Evolutionary conservation across 2,113 vertebrate genomes (phyloP), one percentile per base, ranked within the genome.

Genomic region (Neogobius melanostomus): DNA sequence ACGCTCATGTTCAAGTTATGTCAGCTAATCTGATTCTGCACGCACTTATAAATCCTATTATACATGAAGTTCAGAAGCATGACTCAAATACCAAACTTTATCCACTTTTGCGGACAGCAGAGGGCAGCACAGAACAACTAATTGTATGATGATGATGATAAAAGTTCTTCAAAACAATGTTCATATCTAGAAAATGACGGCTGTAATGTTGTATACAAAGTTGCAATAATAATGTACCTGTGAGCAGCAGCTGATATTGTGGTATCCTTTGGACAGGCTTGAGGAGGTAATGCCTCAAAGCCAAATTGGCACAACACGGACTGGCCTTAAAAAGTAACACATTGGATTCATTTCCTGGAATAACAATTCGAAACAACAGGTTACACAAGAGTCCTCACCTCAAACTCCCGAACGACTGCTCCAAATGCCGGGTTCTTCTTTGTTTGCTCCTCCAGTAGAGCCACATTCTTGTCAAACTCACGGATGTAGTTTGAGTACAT

Each of bases 401-500:
- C 96, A 5, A 99, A 99, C 66, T 97, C 95, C 82, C 90, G 93
- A 59, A 98, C 95, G 2, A 95, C 94, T 1, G 91, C 82, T 52
- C 92, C 93, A 67, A 99, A 99, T 0, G 89, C 91, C 10, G 92
- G 77, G 69, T 96, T 99, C 91, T 94, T 98, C 86, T 93, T 96
- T 76, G 91, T 96, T n/a, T 98, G 96, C 74, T 98, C 98, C 82
- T 97, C 97, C 82, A 99, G 92, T 69, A 98, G 90, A 66, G 93
- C 90, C 85, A 96, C 87, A 89, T 98, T 99, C 92, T 94, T 97
- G 91, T 98, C 95, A 67, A 96, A 99, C 91, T 98, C 96, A n/a
- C 95, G 94, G 79, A 99, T 99, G 84, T 99, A 99, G 1, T 95
- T 97, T 49, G 97, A 98, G 90, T 99, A 99, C 98, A 99, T 98